A percentile compares a stretch with the other conserved stretches of the same genome.
Conservation (phyloP, 2,113 vertebrate species). For the Pomatostomus ruficeps region DNA sequence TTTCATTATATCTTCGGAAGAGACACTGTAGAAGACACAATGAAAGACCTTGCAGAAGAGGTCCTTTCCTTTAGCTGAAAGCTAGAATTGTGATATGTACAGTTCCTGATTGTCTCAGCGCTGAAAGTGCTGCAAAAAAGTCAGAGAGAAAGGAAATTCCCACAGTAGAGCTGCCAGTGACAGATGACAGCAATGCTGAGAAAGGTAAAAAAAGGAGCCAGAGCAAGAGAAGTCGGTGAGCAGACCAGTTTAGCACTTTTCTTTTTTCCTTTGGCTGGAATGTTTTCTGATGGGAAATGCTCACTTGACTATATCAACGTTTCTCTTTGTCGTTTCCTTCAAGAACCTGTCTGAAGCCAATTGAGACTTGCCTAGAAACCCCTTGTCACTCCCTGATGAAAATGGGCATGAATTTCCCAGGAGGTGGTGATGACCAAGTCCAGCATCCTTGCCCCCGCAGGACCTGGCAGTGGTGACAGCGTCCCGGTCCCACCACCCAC, state of each 20-base stretch:
- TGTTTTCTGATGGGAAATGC: not conserved
- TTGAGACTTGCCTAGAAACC: not conserved
- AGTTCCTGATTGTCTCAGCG: not conserved
- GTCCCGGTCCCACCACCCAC: accelerated
- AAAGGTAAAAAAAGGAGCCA: not conserved
- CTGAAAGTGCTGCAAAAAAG: not conserved
- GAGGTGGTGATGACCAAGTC: not conserved
- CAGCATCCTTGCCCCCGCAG: accelerated
- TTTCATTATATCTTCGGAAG: not conserved
- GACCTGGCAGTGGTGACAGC: not conserved
- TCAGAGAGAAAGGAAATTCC: constrained; percentile 13
- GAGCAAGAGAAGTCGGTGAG: not conserved
- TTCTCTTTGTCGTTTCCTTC: not conserved
- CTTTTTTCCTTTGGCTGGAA: not conserved
- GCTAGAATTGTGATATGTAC: not conserved
- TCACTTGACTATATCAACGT: not conserved
- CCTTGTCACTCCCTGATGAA: not conserved
- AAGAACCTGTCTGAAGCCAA: not conserved
- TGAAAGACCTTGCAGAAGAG: not conserved
- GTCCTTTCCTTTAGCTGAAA: constrained; percentile 23
- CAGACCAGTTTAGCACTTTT: not conserved
- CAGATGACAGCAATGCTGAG: not conserved
- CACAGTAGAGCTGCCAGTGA: not conserved
- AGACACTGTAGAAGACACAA: not conserved
- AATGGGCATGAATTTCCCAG: not conserved